A percentile compares a stretch with the other conserved stretches of the same genome.
Evolutionary conservation across 2,797 vertebrate species (phyloP).

Genomic region (Danio choprae): DNA sequence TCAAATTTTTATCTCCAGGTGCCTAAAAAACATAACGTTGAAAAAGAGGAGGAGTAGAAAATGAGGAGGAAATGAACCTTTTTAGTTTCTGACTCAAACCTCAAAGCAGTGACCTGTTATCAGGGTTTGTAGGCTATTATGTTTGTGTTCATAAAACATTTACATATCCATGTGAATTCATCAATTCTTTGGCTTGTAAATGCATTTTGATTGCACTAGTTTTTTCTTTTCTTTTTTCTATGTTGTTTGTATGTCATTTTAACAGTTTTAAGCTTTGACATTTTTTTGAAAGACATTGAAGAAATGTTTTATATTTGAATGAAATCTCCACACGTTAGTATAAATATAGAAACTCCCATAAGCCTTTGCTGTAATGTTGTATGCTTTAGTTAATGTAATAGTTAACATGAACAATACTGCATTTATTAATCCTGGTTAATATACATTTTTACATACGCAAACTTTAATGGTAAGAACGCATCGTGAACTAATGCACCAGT

Average conservation of each 20-base stretch:
- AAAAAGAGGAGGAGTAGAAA: slow-evolving; percentile 75
- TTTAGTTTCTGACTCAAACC: slow-evolving; percentile 19
- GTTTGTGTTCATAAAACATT: slow-evolving; percentile 24
- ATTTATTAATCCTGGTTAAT: slow-evolving; percentile 17
- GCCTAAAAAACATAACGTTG: slow-evolving; percentile 80
- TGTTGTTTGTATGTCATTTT: background rate
- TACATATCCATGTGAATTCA: background rate
- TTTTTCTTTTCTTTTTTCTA: slow-evolving; percentile 18
- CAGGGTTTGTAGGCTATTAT: slow-evolving; percentile 67
- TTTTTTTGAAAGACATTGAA: slow-evolving; percentile 10
- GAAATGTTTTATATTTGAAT: slow-evolving; percentile 45
- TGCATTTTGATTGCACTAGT: slow-evolving; percentile 48
- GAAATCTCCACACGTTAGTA: background rate
- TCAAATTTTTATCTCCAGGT: slow-evolving; percentile 63
- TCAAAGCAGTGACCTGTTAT: slow-evolving; percentile 62
- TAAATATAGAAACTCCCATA: background rate
- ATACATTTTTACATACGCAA: background rate
- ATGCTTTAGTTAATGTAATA: slow-evolving; percentile 12
- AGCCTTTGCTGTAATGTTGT: slow-evolving; percentile 16
- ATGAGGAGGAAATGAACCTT: slow-evolving; percentile 54
- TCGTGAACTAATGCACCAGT: background rate
- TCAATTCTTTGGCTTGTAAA: slow-evolving; percentile 25
- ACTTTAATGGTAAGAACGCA: background rate
- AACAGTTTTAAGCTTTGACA: slow-evolving; percentile 42
- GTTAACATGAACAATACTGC: background rate